A percentile compares a stretch with the other conserved stretches of the same genome.
Conservation (phyloP, 1,140 invertebrate genomes). For the Scaptodrosophila lebanonensis region DNA sequence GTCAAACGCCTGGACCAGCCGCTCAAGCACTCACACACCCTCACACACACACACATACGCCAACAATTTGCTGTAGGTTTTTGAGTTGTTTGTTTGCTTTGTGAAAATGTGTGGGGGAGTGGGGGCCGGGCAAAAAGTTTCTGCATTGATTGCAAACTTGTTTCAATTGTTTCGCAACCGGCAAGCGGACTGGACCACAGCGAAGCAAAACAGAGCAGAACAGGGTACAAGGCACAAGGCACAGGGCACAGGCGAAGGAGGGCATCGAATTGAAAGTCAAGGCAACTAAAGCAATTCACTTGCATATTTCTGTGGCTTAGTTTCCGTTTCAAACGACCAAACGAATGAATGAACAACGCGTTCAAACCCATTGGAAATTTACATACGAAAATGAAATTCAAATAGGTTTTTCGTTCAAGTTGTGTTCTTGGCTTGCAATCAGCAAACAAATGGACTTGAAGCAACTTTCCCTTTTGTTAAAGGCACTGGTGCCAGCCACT, state of each 20-base stretch:
- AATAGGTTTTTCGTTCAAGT: constrained; percentile 61
- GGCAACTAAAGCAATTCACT: constrained; percentile 48
- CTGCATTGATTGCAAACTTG: constrained; percentile 72
- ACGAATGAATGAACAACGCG: constrained; percentile 50
- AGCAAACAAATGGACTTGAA: no score
- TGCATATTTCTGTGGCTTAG: constrained; percentile 70
- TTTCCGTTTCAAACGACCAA: constrained; percentile 59
- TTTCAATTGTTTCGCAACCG: constrained; percentile 69
- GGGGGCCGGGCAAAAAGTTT: constrained; percentile 57
- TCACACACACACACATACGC: constrained; percentile 34
- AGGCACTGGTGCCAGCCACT: constrained; percentile 6
- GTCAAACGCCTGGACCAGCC: constrained; percentile 41
- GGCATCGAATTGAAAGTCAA: constrained; percentile 46
- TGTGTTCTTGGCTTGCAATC: no score
- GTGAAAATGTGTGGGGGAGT: constrained; percentile 20
- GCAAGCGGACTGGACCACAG: constrained; percentile 23
- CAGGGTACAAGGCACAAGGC: neutral
- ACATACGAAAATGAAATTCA: constrained; percentile 72
- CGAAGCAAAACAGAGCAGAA: neutral
- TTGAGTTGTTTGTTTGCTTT: constrained; percentile 4
- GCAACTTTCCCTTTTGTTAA: no score
- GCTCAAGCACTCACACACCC: no score
- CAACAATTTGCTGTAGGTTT: constrained; percentile 58
- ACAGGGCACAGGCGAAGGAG: neutral
- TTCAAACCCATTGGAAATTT: constrained; percentile 70